A percentile compares a stretch with the other conserved stretches of the same genome.
Evolutionary conservation across 1,140 invertebrate species (phyloP).

Genomic region (Pantala flavescens): DNA sequence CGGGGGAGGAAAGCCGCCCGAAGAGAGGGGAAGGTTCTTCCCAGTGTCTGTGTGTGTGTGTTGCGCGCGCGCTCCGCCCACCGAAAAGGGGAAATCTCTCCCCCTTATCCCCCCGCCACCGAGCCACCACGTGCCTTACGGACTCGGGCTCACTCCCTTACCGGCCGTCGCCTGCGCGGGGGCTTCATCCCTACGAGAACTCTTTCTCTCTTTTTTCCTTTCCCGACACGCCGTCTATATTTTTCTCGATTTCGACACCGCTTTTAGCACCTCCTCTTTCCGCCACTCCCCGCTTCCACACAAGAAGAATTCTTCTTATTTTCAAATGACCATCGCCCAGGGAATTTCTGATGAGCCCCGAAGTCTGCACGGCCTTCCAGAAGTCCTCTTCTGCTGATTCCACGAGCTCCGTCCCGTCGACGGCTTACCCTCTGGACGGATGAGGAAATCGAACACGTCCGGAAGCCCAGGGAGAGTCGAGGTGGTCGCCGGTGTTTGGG

Average conservation of each 20-base stretch:
- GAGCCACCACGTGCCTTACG: not conserved
- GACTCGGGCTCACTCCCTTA: not conserved
- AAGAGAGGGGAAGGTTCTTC: slow-evolving; percentile 11
- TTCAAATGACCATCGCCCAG: too few species aligned
- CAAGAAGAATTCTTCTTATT: too few species aligned
- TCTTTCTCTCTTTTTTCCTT: not conserved
- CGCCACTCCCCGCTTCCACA: too few species aligned
- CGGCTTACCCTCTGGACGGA: not conserved
- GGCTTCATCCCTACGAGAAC: not conserved
- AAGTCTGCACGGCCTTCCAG: too few species aligned
- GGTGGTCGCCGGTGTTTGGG: not conserved
- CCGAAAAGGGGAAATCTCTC: not conserved
- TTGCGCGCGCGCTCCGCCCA: not conserved
- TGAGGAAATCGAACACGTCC: not conserved
- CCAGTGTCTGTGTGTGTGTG: slow-evolving; percentile 19
- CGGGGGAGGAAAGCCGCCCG: slow-evolving; percentile 20
- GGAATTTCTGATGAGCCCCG: too few species aligned
- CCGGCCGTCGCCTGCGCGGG: not conserved
- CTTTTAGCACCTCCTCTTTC: too few species aligned
- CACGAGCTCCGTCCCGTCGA: not conserved
- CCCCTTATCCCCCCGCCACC: not conserved
- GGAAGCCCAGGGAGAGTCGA: not conserved
- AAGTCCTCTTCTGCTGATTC: too few species aligned
- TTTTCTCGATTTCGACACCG: too few species aligned
- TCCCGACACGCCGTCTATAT: not conserved